These are phyloP conservation scores for Neopipo cinnamomea DNA, from an alignment of 2,113 vertebrate genomes.

Conservation along the genomic window DNA sequence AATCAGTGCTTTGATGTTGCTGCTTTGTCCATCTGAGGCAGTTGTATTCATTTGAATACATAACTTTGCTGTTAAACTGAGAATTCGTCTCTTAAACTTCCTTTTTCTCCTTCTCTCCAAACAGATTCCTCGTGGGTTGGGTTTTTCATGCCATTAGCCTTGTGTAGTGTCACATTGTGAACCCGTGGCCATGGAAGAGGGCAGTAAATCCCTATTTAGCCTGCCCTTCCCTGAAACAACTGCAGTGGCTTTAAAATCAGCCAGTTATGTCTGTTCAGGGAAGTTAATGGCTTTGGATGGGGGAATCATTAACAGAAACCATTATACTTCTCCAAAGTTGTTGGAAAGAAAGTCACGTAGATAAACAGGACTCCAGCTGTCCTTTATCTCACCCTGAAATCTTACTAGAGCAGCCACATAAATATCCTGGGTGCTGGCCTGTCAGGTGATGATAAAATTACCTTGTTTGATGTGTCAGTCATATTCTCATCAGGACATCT, in stretches of 20 bases:
- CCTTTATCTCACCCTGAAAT: background rate
- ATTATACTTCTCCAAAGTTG: background rate
- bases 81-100: background rate
- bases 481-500: background rate
- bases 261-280: rapidly evolving
- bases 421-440: background rate
- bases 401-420: background rate
- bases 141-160: background rate
- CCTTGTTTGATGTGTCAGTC: background rate
- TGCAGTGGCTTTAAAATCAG: background rate
- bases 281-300: background rate
- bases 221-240: background rate
- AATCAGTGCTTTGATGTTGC: background rate
- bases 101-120: background rate
- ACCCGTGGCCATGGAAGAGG: rapidly evolving
- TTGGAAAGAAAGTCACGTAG: background rate
- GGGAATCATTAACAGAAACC: background rate
- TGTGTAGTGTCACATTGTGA: background rate
- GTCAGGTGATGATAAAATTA: background rate
- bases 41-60: background rate
- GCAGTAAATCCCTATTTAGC: background rate
- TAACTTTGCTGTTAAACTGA: background rate
- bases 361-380: background rate
- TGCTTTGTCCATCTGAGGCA: background rate
- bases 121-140: background rate